phyloP scores from a whole-genome alignment of 2,888 invertebrate genomes.

The Drosophila paracracens region DNA sequence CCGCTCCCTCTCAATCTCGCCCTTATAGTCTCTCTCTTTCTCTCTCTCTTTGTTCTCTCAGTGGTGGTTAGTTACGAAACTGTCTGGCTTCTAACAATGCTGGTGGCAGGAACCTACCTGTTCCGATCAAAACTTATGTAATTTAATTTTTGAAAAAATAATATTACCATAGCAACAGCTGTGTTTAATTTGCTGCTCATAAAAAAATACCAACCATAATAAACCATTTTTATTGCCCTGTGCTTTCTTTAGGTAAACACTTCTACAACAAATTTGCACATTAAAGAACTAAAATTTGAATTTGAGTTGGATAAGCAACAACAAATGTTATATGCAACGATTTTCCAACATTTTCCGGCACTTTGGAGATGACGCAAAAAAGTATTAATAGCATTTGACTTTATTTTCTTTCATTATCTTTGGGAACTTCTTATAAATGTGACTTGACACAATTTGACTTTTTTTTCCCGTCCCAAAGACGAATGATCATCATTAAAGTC shows the following conservation, averaged over 20 bases:
- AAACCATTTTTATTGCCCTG: neutral
- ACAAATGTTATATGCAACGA: neutral
- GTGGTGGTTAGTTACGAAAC: conserved; percentile 38
- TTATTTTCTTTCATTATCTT: conserved; percentile 1
- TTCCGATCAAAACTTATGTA: conserved; percentile 11
- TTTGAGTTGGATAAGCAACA: neutral
- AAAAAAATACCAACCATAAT: neutral
- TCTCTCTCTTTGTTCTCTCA: conserved; percentile 8
- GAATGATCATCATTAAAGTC: neutral
- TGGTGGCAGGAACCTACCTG: conserved; percentile 27
- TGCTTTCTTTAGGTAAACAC: neutral
- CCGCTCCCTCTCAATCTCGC: neutral
- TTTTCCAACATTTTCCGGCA: neutral
- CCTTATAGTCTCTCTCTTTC: neutral
- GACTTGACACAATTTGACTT: neutral
- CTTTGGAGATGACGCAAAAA: neutral
- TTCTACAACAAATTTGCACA: neutral
- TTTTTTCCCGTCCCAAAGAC: neutral
- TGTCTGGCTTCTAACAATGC: conserved; percentile 5
- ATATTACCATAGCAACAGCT: conserved; percentile 2
- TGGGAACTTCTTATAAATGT: neutral
- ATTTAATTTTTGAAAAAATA: conserved; percentile 7
- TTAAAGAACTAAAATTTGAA: neutral
- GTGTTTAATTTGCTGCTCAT: conserved; percentile 7
- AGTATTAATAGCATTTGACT: neutral